Evolutionary conservation across 2,888 invertebrate species (phyloP).

Genomic region (Quadroppia sp.): DNA sequence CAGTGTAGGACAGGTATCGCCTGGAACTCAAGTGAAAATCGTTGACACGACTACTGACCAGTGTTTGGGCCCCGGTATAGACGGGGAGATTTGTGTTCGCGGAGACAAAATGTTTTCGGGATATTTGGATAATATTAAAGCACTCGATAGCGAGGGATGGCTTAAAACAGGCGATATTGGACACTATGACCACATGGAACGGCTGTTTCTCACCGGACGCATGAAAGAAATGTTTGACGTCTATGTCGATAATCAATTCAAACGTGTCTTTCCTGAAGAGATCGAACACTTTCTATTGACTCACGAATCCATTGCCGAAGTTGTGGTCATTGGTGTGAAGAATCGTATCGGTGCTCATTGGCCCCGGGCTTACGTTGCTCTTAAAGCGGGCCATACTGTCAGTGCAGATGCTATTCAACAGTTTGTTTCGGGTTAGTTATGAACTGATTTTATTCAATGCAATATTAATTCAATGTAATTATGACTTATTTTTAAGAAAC

Average conservation of each 20-base stretch:
- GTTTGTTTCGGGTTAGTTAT: neutral
- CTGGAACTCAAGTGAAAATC: neutral
- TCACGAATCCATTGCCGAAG: neutral
- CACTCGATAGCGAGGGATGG: conserved; percentile 27
- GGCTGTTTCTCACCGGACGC: conserved; percentile 18
- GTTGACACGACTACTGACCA: conserved; percentile 11
- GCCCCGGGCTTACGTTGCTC: conserved; percentile 10
- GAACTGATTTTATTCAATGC: no score
- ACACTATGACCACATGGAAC: conserved; percentile 9
- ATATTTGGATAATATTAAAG: conserved; percentile 7
- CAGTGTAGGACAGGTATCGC: neutral
- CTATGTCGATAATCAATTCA: no score
- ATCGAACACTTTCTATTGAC: conserved; percentile 26
- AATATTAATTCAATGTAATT: neutral
- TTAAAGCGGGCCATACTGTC: neutral
- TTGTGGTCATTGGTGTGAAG: conserved; percentile 31
- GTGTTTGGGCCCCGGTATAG: neutral
- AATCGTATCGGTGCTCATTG: neutral
- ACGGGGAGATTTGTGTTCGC: conserved; percentile 29
- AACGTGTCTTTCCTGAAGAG: neutral
- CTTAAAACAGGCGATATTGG: conserved; percentile 27
- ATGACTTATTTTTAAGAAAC: neutral
- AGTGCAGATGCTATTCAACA: conserved; percentile 14
- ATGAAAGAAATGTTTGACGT: neutral
- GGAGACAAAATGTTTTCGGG: neutral